Percentiles rank a stretch among this genome's conserved stretches.
Conservation (phyloP, 2,888 invertebrate genomes). For the Synergus umbraculus region DNA sequence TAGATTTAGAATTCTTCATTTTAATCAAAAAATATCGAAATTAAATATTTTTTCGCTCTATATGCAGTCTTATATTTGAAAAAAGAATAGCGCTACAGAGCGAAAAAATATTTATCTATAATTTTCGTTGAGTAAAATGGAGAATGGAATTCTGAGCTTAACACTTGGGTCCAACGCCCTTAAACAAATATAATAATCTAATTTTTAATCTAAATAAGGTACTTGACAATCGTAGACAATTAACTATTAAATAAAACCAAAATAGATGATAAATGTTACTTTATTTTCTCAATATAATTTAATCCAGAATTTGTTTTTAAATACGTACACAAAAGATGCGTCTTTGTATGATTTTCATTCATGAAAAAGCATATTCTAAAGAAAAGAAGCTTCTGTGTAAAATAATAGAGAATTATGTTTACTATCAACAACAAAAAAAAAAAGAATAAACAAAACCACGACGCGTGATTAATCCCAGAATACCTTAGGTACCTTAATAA, state of each 20-base stretch:
- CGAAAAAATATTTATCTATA: no score
- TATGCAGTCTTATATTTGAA: no score
- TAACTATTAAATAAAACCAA: not conserved
- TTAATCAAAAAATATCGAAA: no score
- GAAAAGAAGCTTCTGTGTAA: not conserved
- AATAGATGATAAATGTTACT: conserved; percentile 28
- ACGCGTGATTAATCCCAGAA: conserved; percentile 21
- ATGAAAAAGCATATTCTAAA: not conserved
- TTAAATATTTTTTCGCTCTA: no score
- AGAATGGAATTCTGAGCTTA: no score
- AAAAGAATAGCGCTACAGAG: no score
- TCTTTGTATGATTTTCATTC: not conserved
- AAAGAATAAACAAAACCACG: conserved; percentile 10
- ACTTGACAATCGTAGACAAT: no score
- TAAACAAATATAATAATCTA: no score
- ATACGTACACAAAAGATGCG: conserved; percentile 1
- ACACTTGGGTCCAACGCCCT: no score
- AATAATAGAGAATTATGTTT: not conserved
- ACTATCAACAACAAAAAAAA: conserved; percentile 4
- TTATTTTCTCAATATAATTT: conserved; percentile 26
- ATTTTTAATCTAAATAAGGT: no score
- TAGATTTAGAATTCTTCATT: no score
- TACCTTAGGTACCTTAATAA: conserved; percentile 39
- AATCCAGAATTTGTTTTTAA: not conserved
- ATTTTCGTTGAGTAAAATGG: no score